A percentile compares a stretch with the other conserved stretches of the same genome.
Evolutionary conservation across 2,888 invertebrate genomes (phyloP).

Genomic region (Sacculina carcini): DNA sequence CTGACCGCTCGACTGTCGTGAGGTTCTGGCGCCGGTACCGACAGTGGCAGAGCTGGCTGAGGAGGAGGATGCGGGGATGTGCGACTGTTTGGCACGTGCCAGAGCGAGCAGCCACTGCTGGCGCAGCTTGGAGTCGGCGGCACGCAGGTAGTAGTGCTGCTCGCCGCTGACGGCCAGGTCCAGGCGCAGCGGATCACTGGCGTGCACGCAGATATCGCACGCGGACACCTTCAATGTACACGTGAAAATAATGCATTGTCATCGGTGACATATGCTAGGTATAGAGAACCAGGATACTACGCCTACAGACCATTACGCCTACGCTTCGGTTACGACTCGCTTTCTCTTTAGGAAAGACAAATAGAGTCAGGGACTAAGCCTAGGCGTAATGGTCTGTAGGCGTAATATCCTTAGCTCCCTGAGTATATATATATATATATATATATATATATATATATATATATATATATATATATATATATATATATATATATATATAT

Average conservation of each 20-base stretch:
- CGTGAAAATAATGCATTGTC: neutral
- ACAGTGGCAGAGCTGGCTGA: neutral
- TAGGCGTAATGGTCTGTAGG: too few species aligned
- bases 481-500: too few species aligned
- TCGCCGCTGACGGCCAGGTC: slow-evolving; percentile 56
- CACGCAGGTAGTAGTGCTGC: slow-evolving; percentile 49
- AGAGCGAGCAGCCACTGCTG: slow-evolving; percentile 57
- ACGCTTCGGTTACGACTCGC: too few species aligned
- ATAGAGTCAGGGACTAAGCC: too few species aligned
- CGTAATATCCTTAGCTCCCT: too few species aligned
- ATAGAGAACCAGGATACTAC: neutral
- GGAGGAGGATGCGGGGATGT: neutral
- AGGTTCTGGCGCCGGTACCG: neutral
- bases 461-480: too few species aligned
- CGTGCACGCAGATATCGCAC: slow-evolving; percentile 26
- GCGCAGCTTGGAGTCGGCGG: slow-evolving; percentile 45
- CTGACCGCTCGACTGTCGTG: too few species aligned
- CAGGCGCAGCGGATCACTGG: slow-evolving; percentile 39
- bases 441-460: too few species aligned
- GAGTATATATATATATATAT: too few species aligned
- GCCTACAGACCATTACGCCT: too few species aligned
- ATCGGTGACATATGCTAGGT: neutral
- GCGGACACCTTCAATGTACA: neutral
- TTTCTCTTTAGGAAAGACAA: neutral
- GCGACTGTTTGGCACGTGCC: slow-evolving; percentile 43